Evolutionary conservation across 2,888 invertebrate species (phyloP).

Genomic region (Eilema depressum): DNA sequence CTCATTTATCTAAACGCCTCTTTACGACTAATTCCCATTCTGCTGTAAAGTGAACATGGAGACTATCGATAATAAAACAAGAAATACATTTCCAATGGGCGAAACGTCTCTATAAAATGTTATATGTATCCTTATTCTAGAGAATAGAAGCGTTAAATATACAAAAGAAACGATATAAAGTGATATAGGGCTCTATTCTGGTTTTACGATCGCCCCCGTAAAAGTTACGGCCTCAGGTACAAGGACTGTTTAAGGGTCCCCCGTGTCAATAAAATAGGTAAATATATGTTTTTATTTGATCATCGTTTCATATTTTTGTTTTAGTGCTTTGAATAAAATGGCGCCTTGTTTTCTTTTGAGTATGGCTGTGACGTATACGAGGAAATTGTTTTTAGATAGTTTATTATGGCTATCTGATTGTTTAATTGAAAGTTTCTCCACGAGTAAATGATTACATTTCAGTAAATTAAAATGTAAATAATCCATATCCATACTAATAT

Average conservation of each 20-base stretch:
- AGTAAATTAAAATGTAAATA: no score
- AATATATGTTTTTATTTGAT: constrained; percentile 77
- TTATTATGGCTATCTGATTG: no score
- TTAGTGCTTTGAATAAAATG: constrained; percentile 45
- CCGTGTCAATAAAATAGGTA: constrained; percentile 73
- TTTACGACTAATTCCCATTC: constrained; percentile 44
- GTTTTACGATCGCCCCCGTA: constrained; percentile 71
- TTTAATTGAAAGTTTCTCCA: no score
- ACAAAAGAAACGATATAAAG: constrained; percentile 82
- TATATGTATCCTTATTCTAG: constrained; percentile 49
- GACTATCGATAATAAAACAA: constrained; percentile 47
- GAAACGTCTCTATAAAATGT: constrained; percentile 54
- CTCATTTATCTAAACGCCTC: constrained; percentile 15
- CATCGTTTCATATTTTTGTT: constrained; percentile 69
- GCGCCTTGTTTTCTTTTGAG: constrained; percentile 21
- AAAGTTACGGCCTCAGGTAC: constrained; percentile 77
- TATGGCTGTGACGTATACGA: background rate
- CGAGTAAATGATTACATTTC: no score
- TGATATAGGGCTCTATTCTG: constrained; percentile 73
- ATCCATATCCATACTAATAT: no score
- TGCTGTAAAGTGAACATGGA: constrained; percentile 29
- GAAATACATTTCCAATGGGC: constrained; percentile 42
- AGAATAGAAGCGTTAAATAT: constrained; percentile 79
- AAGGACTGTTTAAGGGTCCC: constrained; percentile 63
- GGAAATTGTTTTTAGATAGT: no score